Conservation (phyloP, 1,140 invertebrate species). For the Drosophila jambulina region DNA sequence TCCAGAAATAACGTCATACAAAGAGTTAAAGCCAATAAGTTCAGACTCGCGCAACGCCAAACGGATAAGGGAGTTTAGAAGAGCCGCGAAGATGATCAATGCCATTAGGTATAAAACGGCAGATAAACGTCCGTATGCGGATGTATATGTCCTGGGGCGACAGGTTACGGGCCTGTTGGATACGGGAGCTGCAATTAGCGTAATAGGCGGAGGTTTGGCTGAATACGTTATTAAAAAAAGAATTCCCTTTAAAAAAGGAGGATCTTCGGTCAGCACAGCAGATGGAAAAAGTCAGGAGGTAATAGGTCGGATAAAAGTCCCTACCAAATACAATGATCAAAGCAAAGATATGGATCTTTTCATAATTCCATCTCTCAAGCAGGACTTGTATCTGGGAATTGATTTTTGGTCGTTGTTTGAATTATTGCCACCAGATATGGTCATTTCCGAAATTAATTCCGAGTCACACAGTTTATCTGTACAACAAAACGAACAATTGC, state of each 20-base stretch:
- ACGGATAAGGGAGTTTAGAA: background rate
- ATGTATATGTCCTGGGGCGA: background rate
- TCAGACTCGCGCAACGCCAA: background rate
- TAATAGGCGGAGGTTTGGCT: background rate
- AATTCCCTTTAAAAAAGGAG: background rate
- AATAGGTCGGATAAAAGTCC: background rate
- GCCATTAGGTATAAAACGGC: background rate
- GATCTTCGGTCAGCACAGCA: background rate
- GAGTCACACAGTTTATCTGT: background rate
- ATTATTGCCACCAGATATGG: background rate
- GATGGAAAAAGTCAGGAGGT: background rate
- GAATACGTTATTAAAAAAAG: background rate
- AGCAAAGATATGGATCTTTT: background rate
- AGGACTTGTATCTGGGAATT: background rate
- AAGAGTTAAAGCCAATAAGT: background rate
- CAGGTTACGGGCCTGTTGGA: background rate
- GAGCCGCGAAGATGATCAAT: background rate
- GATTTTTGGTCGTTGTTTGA: background rate
- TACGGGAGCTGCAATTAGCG: conserved; percentile 1
- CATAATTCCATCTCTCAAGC: background rate
- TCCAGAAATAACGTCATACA: background rate
- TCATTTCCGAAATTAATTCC: background rate
- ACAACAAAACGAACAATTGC: background rate
- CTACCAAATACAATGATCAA: background rate
- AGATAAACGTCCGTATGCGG: conserved; percentile 8